Evolutionary conservation across 2,888 invertebrate genomes (phyloP).

Genomic region (Heliconius cydno): DNA sequence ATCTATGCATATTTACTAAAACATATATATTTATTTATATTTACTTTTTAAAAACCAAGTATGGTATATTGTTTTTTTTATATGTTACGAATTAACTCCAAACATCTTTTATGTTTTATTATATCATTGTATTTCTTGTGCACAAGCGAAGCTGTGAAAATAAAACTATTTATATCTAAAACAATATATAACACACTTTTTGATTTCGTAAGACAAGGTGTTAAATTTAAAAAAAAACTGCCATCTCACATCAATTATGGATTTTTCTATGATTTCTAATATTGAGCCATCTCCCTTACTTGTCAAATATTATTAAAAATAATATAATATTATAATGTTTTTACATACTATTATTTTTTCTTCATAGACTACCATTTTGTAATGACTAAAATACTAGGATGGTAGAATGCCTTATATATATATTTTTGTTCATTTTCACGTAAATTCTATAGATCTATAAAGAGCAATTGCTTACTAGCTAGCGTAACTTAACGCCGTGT

Average conservation of each 20-base stretch:
- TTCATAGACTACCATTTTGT: no score
- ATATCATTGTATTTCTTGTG: conserved; percentile 8
- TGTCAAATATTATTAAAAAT: not conserved
- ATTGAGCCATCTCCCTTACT: not conserved
- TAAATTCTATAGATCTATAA: no score
- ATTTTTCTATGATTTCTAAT: not conserved
- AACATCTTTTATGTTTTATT: conserved; percentile 2
- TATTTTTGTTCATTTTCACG: no score
- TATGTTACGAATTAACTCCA: not conserved
- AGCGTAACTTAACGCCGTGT: not conserved
- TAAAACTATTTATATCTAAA: not conserved
- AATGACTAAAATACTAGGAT: no score
- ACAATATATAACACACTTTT: not conserved
- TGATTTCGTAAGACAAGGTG: conserved; percentile 1
- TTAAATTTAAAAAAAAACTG: not conserved
- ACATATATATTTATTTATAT: no score
- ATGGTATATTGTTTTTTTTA: not conserved
- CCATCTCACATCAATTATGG: conserved; percentile 3
- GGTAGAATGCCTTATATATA: no score
- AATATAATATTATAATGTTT: not conserved
- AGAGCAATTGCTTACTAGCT: not conserved
- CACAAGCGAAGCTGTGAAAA: conserved; percentile 33
- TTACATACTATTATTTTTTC: not conserved
- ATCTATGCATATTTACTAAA: no score
- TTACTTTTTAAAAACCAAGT: not conserved